A percentile compares a stretch with the other conserved stretches of the same genome.
These are phyloP conservation scores for Agapornis canus DNA, from an alignment of 2,797 vertebrate species.

Conservation along the genomic window DNA sequence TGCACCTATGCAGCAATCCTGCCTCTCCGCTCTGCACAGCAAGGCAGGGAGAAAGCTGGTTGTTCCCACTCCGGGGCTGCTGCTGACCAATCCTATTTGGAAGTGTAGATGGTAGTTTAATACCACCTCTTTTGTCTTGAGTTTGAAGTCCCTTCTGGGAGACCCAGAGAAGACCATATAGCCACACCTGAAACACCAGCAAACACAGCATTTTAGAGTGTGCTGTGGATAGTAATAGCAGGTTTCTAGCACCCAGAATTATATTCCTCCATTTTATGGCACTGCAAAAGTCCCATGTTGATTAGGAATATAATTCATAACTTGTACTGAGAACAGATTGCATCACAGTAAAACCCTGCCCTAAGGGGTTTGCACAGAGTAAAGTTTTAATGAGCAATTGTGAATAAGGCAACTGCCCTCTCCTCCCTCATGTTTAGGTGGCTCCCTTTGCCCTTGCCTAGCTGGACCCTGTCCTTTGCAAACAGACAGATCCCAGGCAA, in stretches of 20 bases:
- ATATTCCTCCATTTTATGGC: neutral
- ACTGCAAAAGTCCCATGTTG: neutral
- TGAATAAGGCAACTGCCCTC: neutral
- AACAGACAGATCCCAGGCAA: neutral
- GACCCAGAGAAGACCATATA: neutral
- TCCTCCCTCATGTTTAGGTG: accelerated
- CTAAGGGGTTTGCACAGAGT: neutral
- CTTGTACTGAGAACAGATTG: neutral
- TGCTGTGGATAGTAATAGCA: neutral
- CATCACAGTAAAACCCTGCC: neutral
- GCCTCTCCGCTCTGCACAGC: neutral
- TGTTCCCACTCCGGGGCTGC: neutral
- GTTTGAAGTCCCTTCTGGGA: neutral
- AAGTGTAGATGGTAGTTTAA: neutral
- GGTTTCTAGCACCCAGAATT: neutral
- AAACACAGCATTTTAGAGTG: neutral
- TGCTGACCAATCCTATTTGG: neutral
- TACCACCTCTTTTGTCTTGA: neutral
- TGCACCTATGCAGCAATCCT: neutral
- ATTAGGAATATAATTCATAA: neutral
- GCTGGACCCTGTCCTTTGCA: neutral
- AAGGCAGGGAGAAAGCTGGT: neutral
- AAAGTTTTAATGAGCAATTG: neutral
- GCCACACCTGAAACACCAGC: neutral
- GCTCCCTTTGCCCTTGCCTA: neutral